Evolutionary conservation across 2,797 vertebrate species (phyloP).

Genomic region (Takifugu ocellatus): DNA sequence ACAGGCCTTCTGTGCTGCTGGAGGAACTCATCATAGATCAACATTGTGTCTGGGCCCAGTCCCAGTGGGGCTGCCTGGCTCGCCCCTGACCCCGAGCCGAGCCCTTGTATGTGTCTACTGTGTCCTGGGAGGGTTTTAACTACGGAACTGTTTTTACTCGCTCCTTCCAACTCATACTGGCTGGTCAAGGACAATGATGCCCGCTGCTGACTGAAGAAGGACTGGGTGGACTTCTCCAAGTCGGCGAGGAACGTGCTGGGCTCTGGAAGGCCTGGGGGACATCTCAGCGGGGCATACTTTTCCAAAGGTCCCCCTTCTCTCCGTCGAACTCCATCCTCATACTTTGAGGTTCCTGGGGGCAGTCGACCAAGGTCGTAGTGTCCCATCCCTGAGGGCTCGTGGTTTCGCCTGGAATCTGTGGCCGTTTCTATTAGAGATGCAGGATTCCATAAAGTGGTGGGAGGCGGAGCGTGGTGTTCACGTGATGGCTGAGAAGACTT

Average conservation of each 20-base stretch:
- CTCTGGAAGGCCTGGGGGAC: constrained; percentile 61
- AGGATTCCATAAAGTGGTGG: constrained; percentile 93
- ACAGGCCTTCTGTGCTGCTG: constrained; percentile 90
- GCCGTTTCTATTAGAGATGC: constrained; percentile 86
- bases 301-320: constrained; percentile 79
- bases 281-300: constrained; percentile 80
- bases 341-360: constrained; percentile 71
- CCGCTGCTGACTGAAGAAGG: constrained; percentile 88
- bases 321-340: constrained; percentile 75
- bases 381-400: constrained; percentile 71
- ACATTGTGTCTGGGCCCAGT: constrained; percentile 73
- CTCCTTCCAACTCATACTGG: constrained; percentile 77
- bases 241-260: constrained; percentile 86
- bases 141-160: constrained; percentile 76
- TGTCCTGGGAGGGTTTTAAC: constrained; percentile 71
- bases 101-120: constrained; percentile 52
- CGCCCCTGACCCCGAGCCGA: constrained; percentile 25
- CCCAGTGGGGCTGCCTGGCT: constrained; percentile 56
- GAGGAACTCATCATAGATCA: constrained; percentile 90
- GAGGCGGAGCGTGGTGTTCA: constrained; percentile 76
- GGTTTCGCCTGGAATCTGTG: constrained; percentile 80
- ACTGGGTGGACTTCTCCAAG: constrained; percentile 91
- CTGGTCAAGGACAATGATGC: constrained; percentile 74
- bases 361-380: constrained; percentile 82
- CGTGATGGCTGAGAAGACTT: constrained; percentile 84